A percentile compares a stretch with the other conserved stretches of the same genome.
These are phyloP conservation scores for Andrena bicolor DNA, from an alignment of 2,888 invertebrate genomes.

Conservation along the genomic window DNA sequence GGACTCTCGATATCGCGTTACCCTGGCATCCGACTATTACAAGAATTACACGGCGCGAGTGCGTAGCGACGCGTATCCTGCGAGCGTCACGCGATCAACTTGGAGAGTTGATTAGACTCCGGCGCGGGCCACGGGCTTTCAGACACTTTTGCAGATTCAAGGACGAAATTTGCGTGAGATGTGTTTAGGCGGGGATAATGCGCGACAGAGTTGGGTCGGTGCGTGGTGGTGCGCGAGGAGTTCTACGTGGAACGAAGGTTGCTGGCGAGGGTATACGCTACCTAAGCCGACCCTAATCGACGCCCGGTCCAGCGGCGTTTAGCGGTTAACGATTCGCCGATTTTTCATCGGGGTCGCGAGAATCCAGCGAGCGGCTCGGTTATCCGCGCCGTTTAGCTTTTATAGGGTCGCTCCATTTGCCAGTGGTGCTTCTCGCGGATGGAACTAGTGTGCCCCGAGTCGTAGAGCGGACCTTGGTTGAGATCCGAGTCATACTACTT, in stretches of 20 bases:
- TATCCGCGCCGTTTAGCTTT: constrained; percentile 74
- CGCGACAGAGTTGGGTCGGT: constrained; percentile 9
- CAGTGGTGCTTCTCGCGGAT: constrained; percentile 42
- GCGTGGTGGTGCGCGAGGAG: background rate
- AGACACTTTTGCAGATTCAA: background rate
- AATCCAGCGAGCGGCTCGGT: constrained; percentile 55
- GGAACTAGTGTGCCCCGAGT: background rate
- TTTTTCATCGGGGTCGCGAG: constrained; percentile 56
- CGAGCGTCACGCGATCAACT: constrained; percentile 22
- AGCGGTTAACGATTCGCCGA: constrained; percentile 70
- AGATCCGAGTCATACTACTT: constrained; percentile 32
- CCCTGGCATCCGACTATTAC: constrained; percentile 16
- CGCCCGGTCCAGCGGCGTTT: constrained; percentile 66
- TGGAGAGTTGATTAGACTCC: background rate
- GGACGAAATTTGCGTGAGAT: background rate
- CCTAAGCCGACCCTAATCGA: constrained; percentile 47
- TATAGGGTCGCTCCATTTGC: constrained; percentile 82
- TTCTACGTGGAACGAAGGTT: background rate
- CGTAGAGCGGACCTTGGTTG: constrained; percentile 29
- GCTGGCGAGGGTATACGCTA: background rate
- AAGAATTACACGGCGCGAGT: constrained; percentile 23
- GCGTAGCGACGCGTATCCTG: constrained; percentile 25
- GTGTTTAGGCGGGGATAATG: background rate
- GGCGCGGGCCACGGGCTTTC: background rate
- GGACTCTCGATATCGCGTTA: constrained; percentile 22